phyloP scores from a whole-genome alignment of 2,113 vertebrate species.

The Myrmecophaga tridactyla region DNA sequence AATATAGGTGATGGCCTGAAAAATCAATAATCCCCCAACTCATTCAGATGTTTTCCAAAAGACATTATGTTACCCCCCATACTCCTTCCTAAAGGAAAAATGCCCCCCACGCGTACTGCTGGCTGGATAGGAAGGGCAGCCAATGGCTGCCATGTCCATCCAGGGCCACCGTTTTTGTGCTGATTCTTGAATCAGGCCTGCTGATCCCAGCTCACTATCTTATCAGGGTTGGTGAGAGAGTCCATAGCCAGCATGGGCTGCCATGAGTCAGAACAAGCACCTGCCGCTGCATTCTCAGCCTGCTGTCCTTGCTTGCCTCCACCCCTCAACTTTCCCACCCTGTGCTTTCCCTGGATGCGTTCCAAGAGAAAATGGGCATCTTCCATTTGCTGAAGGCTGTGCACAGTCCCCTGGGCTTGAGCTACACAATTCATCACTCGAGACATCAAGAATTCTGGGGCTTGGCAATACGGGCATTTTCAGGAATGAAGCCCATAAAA shows the following conservation, averaged over 20 bases:
- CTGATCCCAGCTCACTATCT: accelerated
- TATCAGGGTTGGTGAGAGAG: accelerated
- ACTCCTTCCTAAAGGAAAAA: not conserved
- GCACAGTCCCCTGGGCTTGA: accelerated
- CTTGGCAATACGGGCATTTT: accelerated
- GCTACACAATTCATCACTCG: accelerated
- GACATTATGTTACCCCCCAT: not conserved
- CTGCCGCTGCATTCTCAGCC: accelerated
- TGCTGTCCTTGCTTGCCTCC: accelerated
- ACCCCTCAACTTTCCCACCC: not conserved
- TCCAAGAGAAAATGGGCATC: not conserved
- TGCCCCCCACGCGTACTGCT: not conserved
- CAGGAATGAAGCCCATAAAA: not conserved
- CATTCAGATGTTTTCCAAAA: accelerated
- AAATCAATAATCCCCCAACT: accelerated
- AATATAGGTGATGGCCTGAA: not conserved
- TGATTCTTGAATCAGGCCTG: not conserved
- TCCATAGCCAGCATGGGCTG: accelerated
- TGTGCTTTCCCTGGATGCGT: not conserved
- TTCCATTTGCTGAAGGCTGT: accelerated
- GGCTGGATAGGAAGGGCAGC: accelerated
- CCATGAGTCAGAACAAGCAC: accelerated
- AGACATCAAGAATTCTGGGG: accelerated
- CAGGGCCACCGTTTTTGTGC: accelerated
- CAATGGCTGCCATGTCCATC: accelerated